Percentiles rank a stretch among this genome's conserved stretches.
Conservation (phyloP, 2,888 invertebrate genomes). For the Microplitis deprimator region DNA sequence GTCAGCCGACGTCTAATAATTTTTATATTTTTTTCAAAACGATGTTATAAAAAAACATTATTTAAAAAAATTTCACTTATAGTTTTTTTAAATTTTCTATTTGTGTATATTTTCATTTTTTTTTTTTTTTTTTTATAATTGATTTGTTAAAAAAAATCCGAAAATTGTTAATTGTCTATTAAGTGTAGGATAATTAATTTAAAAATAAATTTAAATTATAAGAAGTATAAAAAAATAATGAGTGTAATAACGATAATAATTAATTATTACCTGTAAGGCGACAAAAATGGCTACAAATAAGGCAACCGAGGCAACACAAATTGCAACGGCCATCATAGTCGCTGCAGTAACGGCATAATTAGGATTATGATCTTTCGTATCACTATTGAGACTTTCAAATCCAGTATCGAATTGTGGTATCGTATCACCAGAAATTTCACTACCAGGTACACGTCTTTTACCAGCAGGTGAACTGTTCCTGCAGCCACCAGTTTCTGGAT, state of each 20-base stretch:
- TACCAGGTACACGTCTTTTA: slow-evolving; percentile 80
- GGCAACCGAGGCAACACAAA: slow-evolving; percentile 79
- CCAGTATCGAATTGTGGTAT: slow-evolving; percentile 52
- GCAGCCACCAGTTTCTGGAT: slow-evolving; percentile 81
- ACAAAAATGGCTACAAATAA: slow-evolving; percentile 82
- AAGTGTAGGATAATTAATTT: too few relatives aligned
- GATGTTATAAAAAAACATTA: background rate
- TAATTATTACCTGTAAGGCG: slow-evolving; percentile 78
- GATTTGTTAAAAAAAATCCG: too few relatives aligned
- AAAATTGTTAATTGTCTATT: background rate
- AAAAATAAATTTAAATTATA: too few relatives aligned
- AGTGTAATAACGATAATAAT: background rate
- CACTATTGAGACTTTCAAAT: slow-evolving; percentile 46
- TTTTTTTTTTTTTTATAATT: too few relatives aligned
- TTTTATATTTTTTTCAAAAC: too few relatives aligned
- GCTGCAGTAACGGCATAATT: slow-evolving; percentile 76
- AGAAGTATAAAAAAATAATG: too few relatives aligned
- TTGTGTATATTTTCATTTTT: too few relatives aligned
- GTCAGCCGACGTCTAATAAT: too few relatives aligned
- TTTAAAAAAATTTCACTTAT: background rate
- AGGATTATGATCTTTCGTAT: slow-evolving; percentile 55
- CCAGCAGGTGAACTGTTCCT: slow-evolving; percentile 83
- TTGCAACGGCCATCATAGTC: slow-evolving; percentile 78
- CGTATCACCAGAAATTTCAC: slow-evolving; percentile 66
- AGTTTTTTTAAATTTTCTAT: background rate